A percentile compares a stretch with the other conserved stretches of the same genome.
phyloP scores from a whole-genome alignment of 2,113 vertebrate genomes.

The Prionailurus viverrinus region DNA sequence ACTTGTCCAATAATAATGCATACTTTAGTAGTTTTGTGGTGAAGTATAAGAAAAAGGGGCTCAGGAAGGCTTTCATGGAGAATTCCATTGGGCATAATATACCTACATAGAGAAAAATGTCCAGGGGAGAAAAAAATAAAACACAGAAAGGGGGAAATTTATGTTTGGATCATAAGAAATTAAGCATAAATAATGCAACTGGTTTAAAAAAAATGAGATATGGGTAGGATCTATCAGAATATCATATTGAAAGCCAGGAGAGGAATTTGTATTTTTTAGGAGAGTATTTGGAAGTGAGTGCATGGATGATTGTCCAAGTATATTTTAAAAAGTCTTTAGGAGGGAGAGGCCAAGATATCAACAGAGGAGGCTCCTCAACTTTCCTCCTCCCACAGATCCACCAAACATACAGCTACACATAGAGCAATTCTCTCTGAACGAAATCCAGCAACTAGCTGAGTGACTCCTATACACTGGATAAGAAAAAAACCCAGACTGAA shows the following conservation, averaged over 20 bases:
- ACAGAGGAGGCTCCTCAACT: background rate
- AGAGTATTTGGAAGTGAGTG: background rate
- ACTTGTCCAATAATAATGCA: background rate
- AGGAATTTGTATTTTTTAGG: background rate
- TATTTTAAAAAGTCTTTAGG: background rate
- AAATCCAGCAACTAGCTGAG: background rate
- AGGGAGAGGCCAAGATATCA: background rate
- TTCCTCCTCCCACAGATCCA: background rate
- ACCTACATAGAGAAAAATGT: background rate
- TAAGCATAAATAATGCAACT: background rate
- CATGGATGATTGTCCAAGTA: background rate
- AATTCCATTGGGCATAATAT: background rate
- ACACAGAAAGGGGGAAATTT: background rate
- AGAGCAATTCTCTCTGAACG: background rate
- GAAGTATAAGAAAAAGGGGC: background rate
- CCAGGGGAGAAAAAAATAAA: background rate
- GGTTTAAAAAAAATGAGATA: background rate
- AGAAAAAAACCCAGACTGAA: background rate
- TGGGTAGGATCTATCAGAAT: background rate
- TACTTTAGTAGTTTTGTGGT: background rate
- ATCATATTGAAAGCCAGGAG: background rate
- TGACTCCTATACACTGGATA: background rate
- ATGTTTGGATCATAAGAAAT: background rate
- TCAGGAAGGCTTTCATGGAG: background rate
- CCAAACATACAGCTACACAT: background rate